Evolutionary conservation across 2,797 vertebrate species (phyloP).

Genomic region (Thamnophis elegans): DNA sequence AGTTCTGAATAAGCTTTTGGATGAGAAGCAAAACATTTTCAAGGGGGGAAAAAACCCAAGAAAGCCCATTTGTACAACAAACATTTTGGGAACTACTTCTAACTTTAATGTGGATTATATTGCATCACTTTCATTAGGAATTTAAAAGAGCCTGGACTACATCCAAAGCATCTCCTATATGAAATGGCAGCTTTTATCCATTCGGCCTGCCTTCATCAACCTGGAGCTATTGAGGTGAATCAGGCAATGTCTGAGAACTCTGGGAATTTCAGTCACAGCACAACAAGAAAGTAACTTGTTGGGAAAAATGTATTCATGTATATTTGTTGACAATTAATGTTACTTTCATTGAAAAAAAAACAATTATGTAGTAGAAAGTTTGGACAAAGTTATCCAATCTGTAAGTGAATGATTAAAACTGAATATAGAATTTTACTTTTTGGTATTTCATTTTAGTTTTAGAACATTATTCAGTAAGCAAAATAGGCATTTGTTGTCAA

Average conservation of each 20-base stretch:
- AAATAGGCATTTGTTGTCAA: background rate
- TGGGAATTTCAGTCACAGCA: background rate
- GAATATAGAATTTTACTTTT: background rate
- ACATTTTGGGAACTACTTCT: background rate
- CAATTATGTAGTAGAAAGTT: background rate
- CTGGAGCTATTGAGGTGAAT: background rate
- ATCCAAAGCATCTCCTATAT: background rate
- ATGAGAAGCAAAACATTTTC: background rate
- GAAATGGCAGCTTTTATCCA: background rate
- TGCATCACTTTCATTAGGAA: background rate
- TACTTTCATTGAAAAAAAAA: conserved; percentile 18
- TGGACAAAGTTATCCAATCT: conserved; percentile 5
- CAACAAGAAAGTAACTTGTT: background rate
- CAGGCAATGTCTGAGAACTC: background rate
- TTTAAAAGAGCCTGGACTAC: background rate
- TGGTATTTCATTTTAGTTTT: background rate
- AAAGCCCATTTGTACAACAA: background rate
- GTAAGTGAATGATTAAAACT: background rate
- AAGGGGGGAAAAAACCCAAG: background rate
- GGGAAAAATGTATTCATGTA: background rate
- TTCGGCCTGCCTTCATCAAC: background rate
- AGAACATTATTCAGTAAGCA: background rate
- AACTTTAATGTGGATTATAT: background rate
- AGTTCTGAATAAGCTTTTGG: background rate
- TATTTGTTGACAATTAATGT: background rate